Base-by-base conservation (phyloP, 2,113 vertebrate genomes). In the Pyxicephalus adspersus region DNA sequence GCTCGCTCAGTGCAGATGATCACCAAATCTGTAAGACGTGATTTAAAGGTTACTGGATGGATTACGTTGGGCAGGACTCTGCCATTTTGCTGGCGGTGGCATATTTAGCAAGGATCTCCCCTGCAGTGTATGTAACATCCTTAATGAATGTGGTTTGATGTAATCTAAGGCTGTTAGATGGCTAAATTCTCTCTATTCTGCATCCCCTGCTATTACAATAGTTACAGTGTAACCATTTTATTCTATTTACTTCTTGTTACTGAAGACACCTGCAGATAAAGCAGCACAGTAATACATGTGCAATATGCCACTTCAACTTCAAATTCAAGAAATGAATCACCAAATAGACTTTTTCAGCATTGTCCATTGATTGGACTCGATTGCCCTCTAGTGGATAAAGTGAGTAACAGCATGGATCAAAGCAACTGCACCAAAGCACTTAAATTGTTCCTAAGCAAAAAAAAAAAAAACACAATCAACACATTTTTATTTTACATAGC, bases 301-400 rank as follows among this genome's bases (percentile, higher is more conserved):
- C 61, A 66, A 82, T 75, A 57, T 74, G 71, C 70, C 80, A 75
- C 74, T 66, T 75, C 70, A 65, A 75, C 80, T 75, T 29, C 61
- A 82, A 50, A 29, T 45, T 25, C 34, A 34, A 68, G 20, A 74
- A 81, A 81, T 38, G 20, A 45, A n/a, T 18, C 28, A 25, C 7
- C 60, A 28, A 3, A 5, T 51, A 22, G 19, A 29, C 71, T 52
- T 52, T 28, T 23, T 80, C 31, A 51, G 18, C 8, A n/a, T 64
- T 19, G 22, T 23, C 1, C 64, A 91, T 92, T 85, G 76, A 89
- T 89, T 92, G 91, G 88, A 88, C 89, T 89, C 61, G 89, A 86
- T 89, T 92, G 92, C 92, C 91, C 87, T 90, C 87, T 86, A 89
- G 91, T 87, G 92, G 90, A 84, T 79, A 71, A 5, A 72, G 31